Base-by-base conservation (phyloP, 23 tunicate species). In the Trididemnum clinides region DNA sequence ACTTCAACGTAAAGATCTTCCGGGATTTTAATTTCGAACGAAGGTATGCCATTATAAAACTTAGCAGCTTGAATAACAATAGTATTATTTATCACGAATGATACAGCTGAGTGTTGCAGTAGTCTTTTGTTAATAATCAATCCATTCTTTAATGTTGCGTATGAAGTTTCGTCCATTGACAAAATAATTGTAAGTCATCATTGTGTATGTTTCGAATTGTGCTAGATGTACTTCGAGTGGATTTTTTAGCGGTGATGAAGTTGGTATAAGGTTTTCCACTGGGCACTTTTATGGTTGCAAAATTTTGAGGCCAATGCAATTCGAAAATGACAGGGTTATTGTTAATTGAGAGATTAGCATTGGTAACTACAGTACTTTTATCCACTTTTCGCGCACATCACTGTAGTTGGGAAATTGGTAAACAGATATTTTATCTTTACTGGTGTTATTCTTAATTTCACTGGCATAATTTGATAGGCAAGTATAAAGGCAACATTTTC, bases 241-340 rank as follows among this genome's bases (percentile, higher is more conserved):
- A 28, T 28, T 21, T 15, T 69, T 31, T 18, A 29, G 76, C 12
- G 7, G 76, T 37, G 5, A 32, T 12, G 23, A 26, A 15, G 69
- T 62, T 62, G 27, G 69, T 22, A 62, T 26, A 4, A 12, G 27
- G 21, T 62, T 62, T 62, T 15, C 69, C 69, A 19, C 69, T 18
- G 4, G 10, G 36, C 31, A 15, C 76, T 69, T 69, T 69, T 4
- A 69, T 21, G 31, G 76, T 69, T 32, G 28, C 76, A 69, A 30
- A 69, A 69, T 33, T 33, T 30, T 31, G 7, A 5, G 76, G 76
- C 76, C 76, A 69, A 21, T 69, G 76, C 76, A 69, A 69, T 21
- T 29, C 76, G 31, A 35, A 69, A 33, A 69, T 21, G 6, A 69
- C 76, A 69, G 76, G 28, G 12, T 69, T 33, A 4, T 69, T 31